Base-by-base conservation (phyloP, 2,888 invertebrate species). In the Tiliacea aurago region DNA sequence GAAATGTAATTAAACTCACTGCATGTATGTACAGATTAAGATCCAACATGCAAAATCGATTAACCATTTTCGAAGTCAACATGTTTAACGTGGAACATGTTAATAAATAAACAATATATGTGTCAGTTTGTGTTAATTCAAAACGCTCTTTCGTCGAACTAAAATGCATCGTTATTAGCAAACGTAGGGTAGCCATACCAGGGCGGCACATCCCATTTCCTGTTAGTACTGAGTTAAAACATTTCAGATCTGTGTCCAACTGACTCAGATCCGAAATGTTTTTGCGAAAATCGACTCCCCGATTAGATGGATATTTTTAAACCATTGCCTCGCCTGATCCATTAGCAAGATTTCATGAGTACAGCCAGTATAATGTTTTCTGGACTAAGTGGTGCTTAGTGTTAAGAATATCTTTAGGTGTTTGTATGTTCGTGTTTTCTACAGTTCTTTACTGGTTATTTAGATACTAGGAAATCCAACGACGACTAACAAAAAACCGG, bases 221-320 rank as follows among this genome's bases (percentile, higher is more conserved):
- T 89, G 90, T 92, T 90, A 88, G 90, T 89, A 87, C 90, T 74
- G 47, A 63, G 64, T 90, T 89, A 89, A 37, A 37, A 37, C 37
- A 37, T 37, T 37, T 37, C 37, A 4, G 37, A 37, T 37, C 37
- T 37, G 37, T 37, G 37, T 37, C 37, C 37, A 37, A 37, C 37
- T 37, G 88, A 90, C 90, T 89, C 87, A 90, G 90, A 93, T 93
- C 90, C 89, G 89, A 91, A 93, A 92, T 93, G 93, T 93, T 94
- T 28, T 93, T 92, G 93, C 92, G 91, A 93, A 92, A 92, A 93
- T 93, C 92, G 93, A 92, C 92, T 92, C 90, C 86, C 87, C 90
- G 92, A 93, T 94, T 93, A 93, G 91, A 92, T 90, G 93, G 93
- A 93, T 94, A 94, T 94, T 94, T 94, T 94, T 93, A 94, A 94